phyloP scores from a whole-genome alignment of 2,888 invertebrate genomes.

The Electrophaes corylata region DNA sequence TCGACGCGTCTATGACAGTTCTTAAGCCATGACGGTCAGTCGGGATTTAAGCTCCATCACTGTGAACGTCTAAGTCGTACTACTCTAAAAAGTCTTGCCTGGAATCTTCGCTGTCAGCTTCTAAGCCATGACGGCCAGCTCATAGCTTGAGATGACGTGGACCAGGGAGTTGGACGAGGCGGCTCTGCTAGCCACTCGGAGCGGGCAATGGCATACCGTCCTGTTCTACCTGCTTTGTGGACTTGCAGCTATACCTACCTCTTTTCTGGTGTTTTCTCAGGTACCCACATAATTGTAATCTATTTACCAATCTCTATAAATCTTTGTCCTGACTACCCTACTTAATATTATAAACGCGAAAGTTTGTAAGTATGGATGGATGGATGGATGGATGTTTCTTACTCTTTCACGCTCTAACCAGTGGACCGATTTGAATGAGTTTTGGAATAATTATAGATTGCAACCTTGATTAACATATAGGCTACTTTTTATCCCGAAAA shows the following conservation, averaged over 20 bases:
- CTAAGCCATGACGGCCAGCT: slow-evolving; percentile 6
- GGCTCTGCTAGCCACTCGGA: slow-evolving; percentile 84
- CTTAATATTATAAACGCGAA: too few relatives aligned
- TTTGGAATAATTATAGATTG: too few relatives aligned
- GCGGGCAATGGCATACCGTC: slow-evolving; percentile 86
- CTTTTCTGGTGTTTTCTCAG: slow-evolving; percentile 87
- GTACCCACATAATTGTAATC: slow-evolving; percentile 54
- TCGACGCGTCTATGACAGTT: neutral
- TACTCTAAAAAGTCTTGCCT: neutral
- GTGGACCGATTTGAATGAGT: too few relatives aligned
- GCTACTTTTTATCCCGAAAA: too few relatives aligned
- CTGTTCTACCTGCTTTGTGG: slow-evolving; percentile 86
- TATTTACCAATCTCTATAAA: too few relatives aligned
- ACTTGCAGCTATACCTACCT: slow-evolving; percentile 86
- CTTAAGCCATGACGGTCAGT: neutral
- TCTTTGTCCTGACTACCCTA: too few relatives aligned
- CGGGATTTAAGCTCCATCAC: neutral
- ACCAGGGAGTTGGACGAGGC: slow-evolving; percentile 84
- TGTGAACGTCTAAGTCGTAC: neutral
- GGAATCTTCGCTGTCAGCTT: neutral
- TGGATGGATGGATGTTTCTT: too few relatives aligned
- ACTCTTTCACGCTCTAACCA: too few relatives aligned
- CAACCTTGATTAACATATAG: too few relatives aligned
- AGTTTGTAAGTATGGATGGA: too few relatives aligned
- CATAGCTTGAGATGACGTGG: slow-evolving; percentile 53